Evolutionary conservation across 2,888 invertebrate species (phyloP), one percentile per base, ranked within the genome.

Genomic region (Drosophila putrida): DNA sequence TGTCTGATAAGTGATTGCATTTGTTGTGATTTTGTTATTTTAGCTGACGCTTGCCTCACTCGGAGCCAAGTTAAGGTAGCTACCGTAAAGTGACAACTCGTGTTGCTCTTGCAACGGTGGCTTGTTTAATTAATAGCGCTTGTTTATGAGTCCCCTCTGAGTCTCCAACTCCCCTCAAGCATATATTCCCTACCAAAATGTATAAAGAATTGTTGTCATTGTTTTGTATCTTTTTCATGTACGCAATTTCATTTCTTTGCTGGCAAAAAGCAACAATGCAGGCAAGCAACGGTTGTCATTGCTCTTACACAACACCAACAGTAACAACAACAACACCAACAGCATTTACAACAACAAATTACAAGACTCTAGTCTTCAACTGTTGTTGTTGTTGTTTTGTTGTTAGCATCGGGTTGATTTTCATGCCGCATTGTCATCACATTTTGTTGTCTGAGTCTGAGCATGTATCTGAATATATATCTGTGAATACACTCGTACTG

Each of bases 361-460:
- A 60, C 68, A 59, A 39, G 60, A 41, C 55, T 44, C 53, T 25
- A 33, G 55, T 51, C 11, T 47, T 31, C 36, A 35, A 46, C n/a
- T 63, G 33, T 51, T 62, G 71, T 49, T 76, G 71, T 43, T 71
- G 54, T 54, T 58, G 28, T 51, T 62, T 49, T 76, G 71, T 43
- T 71, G 54, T 55, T 49, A 38, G 41, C 59, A 53, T 57, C 71
- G 79, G 59, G 63, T 71, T 68, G 70, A 59, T 75, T 81, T 87
- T 84, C 72, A 84, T 81, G 82, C 73, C 64, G 85, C 86, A 82
- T 82, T 82, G 88, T 88, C 88, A 82, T 88, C 88, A 75, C 78
- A 85, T 88, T 83, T 77, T 63, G 67, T 50, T 50, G 60, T 46
- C 46, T 20, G 20, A 20, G 60, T 46, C 46, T 20, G 20, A 20